Conservation (phyloP, 2,113 vertebrate genomes). For the Paedocypris sp. region DNA sequence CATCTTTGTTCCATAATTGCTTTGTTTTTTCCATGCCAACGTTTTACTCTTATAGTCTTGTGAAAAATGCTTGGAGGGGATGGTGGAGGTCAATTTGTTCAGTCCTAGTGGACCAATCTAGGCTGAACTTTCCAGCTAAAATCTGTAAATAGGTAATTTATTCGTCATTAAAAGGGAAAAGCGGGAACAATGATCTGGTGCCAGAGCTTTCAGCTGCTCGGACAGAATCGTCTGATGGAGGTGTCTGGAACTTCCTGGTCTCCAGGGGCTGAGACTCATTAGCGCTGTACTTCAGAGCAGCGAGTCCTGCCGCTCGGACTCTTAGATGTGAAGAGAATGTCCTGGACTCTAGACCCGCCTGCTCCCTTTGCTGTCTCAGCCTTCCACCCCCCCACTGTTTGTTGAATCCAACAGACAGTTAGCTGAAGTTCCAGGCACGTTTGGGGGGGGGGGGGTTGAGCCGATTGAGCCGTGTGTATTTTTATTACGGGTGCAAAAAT, state of each 20-base stretch:
- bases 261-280: conserved; percentile 26
- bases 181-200: not conserved
- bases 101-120: not conserved
- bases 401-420: conserved; percentile 18
- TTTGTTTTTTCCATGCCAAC: too few species aligned
- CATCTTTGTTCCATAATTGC: not conserved
- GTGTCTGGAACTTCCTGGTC: conserved; percentile 7
- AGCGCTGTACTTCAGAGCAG: conserved; percentile 23
- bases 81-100: not conserved
- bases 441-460: too few species aligned
- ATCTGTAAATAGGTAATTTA: conserved; percentile 16
- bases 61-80: not conserved
- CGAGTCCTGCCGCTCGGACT: not conserved
- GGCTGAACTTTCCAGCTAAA: conserved; percentile 19
- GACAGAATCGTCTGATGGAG: not conserved
- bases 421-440: conserved; percentile 4
- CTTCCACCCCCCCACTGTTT: not conserved
- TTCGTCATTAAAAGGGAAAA: conserved; percentile 24
- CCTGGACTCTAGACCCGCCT: not conserved
- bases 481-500: too few species aligned
- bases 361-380: not conserved
- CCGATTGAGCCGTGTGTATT: too few species aligned
- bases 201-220: not conserved
- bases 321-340: conserved; percentile 21
- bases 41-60: too few species aligned